Conservation (phyloP, 2,797 vertebrate genomes). For the Enteromius treurensis region DNA sequence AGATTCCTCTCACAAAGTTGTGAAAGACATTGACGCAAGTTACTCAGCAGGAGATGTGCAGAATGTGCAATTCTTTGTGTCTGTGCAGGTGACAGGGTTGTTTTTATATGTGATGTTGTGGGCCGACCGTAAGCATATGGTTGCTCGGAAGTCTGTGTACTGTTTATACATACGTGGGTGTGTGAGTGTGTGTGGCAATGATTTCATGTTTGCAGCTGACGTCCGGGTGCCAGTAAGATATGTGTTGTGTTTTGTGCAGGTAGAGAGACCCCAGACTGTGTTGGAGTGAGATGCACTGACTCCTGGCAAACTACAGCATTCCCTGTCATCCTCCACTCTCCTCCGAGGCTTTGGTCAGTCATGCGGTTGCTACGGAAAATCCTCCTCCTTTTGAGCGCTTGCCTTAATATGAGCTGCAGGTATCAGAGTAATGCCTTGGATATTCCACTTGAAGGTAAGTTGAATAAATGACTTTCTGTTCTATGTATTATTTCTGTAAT, state of each 20-base stretch:
- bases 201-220: conserved; percentile 57
- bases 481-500: neutral
- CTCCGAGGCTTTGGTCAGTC: conserved; percentile 60
- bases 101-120: conserved; percentile 17
- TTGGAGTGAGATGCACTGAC: conserved; percentile 77
- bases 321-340: conserved; percentile 59
- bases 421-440: conserved; percentile 66
- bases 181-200: conserved; percentile 37
- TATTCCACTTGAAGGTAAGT: conserved; percentile 81
- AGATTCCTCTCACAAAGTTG: conserved; percentile 60
- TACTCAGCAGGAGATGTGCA: conserved; percentile 52
- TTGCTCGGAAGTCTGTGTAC: conserved; percentile 2
- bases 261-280: conserved; percentile 59
- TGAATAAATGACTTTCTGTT: neutral
- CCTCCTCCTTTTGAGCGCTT: conserved; percentile 59
- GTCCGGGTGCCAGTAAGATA: conserved; percentile 40
- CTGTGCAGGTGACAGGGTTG: conserved; percentile 51
- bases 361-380: conserved; percentile 72
- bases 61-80: conserved; percentile 64
- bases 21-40: conserved; percentile 61
- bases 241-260: conserved; percentile 65
- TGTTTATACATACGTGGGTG: neutral
- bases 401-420: conserved; percentile 70
- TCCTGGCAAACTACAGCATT: conserved; percentile 54
- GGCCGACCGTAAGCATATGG: conserved; percentile 40